Percentiles rank a stretch among this genome's conserved stretches.
Evolutionary conservation across 2,797 vertebrate genomes (phyloP).

Genomic region (Gymnoscopelus microlampas): DNA sequence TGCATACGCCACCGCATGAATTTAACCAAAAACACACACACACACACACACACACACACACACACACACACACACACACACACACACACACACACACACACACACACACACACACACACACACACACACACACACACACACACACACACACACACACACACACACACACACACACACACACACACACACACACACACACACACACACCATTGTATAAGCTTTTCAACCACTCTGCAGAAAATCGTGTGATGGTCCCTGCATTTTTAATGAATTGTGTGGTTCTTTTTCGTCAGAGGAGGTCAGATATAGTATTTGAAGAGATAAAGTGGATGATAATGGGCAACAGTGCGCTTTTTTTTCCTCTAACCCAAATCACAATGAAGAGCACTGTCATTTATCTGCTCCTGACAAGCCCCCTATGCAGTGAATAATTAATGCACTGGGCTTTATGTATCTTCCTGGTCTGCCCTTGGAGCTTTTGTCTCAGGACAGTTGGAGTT

Average conservation of each 20-base stretch:
- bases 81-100: not conserved
- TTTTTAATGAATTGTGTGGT: conserved; percentile 30
- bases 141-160: conserved; percentile 16
- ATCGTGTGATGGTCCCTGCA: not conserved
- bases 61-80: no score
- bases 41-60: no score
- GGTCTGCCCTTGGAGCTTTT: conserved; percentile 60
- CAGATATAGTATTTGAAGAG: conserved; percentile 38
- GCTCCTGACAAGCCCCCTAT: conserved; percentile 50
- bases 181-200: conserved; percentile 25
- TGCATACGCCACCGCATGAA: no score
- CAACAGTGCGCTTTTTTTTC: conserved; percentile 32
- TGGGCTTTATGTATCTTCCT: conserved; percentile 50
- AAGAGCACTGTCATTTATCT: conserved; percentile 72
- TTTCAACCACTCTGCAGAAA: conserved; percentile 11
- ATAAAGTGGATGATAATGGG: conserved; percentile 68
- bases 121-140: conserved; percentile 11
- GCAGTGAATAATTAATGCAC: conserved; percentile 75
- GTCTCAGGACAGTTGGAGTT: conserved; percentile 32
- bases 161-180: conserved; percentile 33
- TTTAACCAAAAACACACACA: not conserved
- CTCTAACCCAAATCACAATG: conserved; percentile 51
- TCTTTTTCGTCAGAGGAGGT: conserved; percentile 30
- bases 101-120: conserved; percentile 24
- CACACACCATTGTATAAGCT: conserved; percentile 32